phyloP scores from a whole-genome alignment of 2,797 vertebrate genomes.

The Rhinoraja longicauda region DNA sequence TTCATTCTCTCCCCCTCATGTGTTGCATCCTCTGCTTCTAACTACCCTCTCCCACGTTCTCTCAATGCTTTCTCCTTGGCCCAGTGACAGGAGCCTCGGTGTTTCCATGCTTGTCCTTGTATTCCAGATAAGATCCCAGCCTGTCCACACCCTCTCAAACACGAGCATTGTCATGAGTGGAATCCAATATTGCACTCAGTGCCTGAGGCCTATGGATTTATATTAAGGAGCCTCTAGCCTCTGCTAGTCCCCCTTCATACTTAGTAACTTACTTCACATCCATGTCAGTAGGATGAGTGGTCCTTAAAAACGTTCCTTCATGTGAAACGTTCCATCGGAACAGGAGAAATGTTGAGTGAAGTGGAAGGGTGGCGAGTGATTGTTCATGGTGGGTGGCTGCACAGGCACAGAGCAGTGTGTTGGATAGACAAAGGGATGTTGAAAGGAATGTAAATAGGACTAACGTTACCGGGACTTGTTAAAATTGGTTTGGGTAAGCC shows the following conservation, averaged over 20 bases:
- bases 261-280: neutral
- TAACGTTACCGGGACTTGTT: too few relatives aligned
- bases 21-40: neutral
- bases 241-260: neutral
- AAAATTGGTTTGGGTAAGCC: too few relatives aligned
- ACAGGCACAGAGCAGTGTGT: too few relatives aligned
- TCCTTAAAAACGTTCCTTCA: too few relatives aligned
- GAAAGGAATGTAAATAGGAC: too few relatives aligned
- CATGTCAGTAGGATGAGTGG: neutral
- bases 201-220: neutral
- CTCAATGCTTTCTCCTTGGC: neutral
- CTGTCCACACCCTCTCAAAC: neutral
- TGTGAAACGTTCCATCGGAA: too few relatives aligned
- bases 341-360: too few relatives aligned
- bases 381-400: too few relatives aligned
- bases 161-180: neutral
- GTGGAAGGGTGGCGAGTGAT: too few relatives aligned
- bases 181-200: neutral
- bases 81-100: neutral
- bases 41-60: neutral
- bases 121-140: neutral
- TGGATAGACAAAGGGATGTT: too few relatives aligned
- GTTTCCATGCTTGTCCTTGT: neutral
- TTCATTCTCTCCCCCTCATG: neutral
- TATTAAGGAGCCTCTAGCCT: neutral